A percentile compares a stretch with the other conserved stretches of the same genome.
Evolutionary conservation across 2,888 invertebrate genomes (phyloP).

Genomic region (Anoplius nigerrimus): DNA sequence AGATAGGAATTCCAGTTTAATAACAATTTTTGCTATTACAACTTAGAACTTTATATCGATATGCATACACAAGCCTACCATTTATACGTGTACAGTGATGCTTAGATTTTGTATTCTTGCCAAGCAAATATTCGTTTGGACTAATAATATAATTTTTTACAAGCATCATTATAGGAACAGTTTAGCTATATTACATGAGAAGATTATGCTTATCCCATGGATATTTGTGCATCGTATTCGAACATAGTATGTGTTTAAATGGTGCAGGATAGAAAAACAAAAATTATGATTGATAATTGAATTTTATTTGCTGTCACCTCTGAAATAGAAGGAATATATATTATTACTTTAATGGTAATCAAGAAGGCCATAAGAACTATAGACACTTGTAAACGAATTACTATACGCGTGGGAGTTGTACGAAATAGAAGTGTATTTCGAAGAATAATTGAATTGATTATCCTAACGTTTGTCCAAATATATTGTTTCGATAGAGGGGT

Average conservation of each 20-base stretch:
- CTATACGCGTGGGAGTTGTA: constrained; percentile 29
- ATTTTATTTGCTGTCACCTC: no score
- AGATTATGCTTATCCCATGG: not conserved
- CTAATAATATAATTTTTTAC: not conserved
- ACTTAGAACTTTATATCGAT: constrained; percentile 12
- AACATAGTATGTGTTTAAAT: not conserved
- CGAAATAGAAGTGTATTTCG: constrained; percentile 25
- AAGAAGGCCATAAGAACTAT: constrained; percentile 27
- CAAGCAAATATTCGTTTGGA: not conserved
- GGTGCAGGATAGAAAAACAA: not conserved
- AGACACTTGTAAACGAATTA: constrained; percentile 45
- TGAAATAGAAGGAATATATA: not conserved
- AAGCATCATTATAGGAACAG: not conserved
- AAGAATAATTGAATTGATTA: constrained; percentile 33
- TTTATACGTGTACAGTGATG: constrained; percentile 9
- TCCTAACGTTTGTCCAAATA: constrained; percentile 27
- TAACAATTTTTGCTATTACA: constrained; percentile 14
- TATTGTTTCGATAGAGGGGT: constrained; percentile 14
- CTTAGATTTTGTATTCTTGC: constrained; percentile 36
- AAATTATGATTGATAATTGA: not conserved
- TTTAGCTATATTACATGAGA: not conserved
- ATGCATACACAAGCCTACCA: constrained; percentile 25
- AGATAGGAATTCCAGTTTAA: constrained; percentile 5
- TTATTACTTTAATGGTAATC: not conserved
- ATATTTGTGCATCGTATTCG: not conserved